A percentile compares a stretch with the other conserved stretches of the same genome.
Conservation (phyloP, 2,797 vertebrate genomes). For the Silurus aristotelis region DNA sequence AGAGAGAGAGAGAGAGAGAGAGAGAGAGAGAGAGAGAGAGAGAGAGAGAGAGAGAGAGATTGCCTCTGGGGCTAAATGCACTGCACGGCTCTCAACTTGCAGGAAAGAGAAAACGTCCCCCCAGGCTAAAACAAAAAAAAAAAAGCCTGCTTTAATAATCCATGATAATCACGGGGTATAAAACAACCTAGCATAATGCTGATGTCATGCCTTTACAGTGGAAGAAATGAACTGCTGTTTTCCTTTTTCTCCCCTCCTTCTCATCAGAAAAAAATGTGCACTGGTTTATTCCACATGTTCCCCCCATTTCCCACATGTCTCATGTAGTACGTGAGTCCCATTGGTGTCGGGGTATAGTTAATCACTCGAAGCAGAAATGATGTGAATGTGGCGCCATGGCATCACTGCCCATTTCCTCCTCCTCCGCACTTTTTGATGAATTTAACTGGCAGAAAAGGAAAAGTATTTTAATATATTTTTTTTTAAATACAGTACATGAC, state of each 20-base stretch:
- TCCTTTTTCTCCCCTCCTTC: conserved; percentile 55
- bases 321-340: conserved; percentile 57
- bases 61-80: neutral
- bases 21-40: neutral
- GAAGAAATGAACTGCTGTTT: conserved; percentile 50
- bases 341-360: conserved; percentile 62
- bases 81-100: conserved; percentile 3
- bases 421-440: conserved; percentile 32
- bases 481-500: neutral
- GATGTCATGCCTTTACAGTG: conserved; percentile 71
- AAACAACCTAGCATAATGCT: conserved; percentile 59
- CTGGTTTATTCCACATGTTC: conserved; percentile 62
- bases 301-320: conserved; percentile 56
- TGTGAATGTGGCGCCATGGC: conserved; percentile 19
- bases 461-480: neutral
- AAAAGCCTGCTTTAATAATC: conserved; percentile 44
- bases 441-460: neutral
- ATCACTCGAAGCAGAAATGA: conserved; percentile 62
- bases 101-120: conserved; percentile 36
- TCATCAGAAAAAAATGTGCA: conserved; percentile 44
- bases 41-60: conserved; percentile 3
- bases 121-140: conserved; percentile 5
- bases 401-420: conserved; percentile 17
- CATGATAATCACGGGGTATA: conserved; percentile 63
- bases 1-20: neutral